Evolutionary conservation across 1,140 invertebrate species (phyloP).

Genomic region (Zaprionus gabonicus): DNA sequence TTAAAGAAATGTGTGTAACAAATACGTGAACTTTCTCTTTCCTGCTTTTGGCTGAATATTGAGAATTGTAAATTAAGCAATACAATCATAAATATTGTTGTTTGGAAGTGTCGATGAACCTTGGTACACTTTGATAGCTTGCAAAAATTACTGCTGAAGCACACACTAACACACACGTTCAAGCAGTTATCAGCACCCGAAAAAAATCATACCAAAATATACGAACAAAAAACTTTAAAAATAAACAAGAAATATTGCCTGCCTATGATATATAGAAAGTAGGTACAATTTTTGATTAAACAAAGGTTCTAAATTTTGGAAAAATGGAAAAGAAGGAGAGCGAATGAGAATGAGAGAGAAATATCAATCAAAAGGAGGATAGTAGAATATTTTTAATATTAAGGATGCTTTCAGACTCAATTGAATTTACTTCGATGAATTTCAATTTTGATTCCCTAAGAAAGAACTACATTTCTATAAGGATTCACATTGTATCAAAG

Average conservation of each 20-base stretch:
- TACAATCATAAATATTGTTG: slow-evolving; percentile 2
- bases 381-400: too few species aligned
- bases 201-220: slow-evolving; percentile 29
- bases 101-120: slow-evolving; percentile 58
- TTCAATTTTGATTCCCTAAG: too few species aligned
- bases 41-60: neutral
- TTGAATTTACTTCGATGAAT: too few species aligned
- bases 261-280: neutral
- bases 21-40: neutral
- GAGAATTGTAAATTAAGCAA: neutral
- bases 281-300: neutral
- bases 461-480: neutral
- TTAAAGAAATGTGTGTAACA: neutral
- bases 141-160: slow-evolving; percentile 34
- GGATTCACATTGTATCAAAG: slow-evolving; percentile 45
- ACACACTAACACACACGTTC: slow-evolving; percentile 20
- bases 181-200: slow-evolving; percentile 49
- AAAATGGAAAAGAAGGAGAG: neutral
- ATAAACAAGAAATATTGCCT: neutral
- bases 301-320: neutral
- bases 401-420: too few species aligned
- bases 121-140: slow-evolving; percentile 54
- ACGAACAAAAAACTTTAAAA: neutral
- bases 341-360: neutral
- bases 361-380: neutral